Percentiles rank a stretch among this genome's conserved stretches.
Conservation (phyloP, 1,140 invertebrate genomes). For the Andrena cerasifolii region DNA sequence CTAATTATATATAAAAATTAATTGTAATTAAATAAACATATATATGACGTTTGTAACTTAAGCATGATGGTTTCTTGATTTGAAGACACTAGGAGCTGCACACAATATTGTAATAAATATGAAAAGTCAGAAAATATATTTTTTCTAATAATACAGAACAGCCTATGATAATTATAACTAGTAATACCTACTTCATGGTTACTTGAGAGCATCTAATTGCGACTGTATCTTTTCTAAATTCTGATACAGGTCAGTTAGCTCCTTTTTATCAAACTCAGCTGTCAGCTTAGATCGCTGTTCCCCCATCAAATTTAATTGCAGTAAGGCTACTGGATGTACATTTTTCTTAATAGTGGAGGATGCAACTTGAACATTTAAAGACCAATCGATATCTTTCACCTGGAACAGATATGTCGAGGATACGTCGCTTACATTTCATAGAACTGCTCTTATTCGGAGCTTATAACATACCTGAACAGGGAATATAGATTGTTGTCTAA, state of each 20-base stretch:
- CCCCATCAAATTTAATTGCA: constrained; percentile 72
- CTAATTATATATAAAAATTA: background rate
- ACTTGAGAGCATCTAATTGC: constrained; percentile 76
- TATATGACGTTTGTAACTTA: background rate
- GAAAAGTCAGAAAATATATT: constrained; percentile 47
- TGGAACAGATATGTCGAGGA: constrained; percentile 28
- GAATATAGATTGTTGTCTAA: constrained; percentile 74
- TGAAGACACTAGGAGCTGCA: background rate
- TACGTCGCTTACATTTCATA: background rate
- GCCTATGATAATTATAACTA: constrained; percentile 26
- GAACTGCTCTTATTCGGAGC: too few species aligned
- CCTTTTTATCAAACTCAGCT: constrained; percentile 74
- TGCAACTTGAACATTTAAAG: constrained; percentile 73
- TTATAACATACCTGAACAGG: constrained; percentile 70
- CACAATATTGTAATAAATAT: constrained; percentile 10
- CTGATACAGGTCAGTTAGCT: constrained; percentile 71
- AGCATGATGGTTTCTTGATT: background rate
- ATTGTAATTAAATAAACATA: constrained; percentile 11
- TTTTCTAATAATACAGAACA: constrained; percentile 22
- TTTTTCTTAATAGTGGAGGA: constrained; percentile 73
- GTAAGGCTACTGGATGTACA: constrained; percentile 66
- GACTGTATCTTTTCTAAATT: constrained; percentile 76
- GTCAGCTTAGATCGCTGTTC: constrained; percentile 66
- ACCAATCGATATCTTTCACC: constrained; percentile 76
- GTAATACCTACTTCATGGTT: constrained; percentile 45